Evolutionary conservation across 1,140 invertebrate genomes (phyloP), one percentile per base, ranked within the genome.

Genomic region (Adelges cooleyi): DNA sequence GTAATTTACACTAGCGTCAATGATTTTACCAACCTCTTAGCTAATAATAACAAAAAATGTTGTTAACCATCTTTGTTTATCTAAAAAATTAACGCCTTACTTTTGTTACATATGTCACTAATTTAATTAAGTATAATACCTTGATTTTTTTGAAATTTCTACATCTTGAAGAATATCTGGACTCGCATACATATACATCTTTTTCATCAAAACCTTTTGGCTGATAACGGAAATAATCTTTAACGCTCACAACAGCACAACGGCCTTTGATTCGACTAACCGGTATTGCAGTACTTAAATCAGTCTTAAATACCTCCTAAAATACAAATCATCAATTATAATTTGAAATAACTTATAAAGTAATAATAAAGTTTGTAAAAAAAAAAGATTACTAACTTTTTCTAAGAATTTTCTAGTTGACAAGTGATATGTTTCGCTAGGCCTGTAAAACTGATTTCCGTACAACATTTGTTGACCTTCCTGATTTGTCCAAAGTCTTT

Each of bases 181-280:
- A 95, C 77, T 99, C 95, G 74, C 95, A 98, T 0, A 98, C 93
- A 73, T 90, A 99, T 0, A 98, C 87, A 77, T 99, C 95, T 73
- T 94, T 93, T 66, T 95, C 92, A 1, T 84, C 80, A 73, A 93
- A 90, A 15, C 82, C 86, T 78, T 92, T 87, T 1, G 94, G 92
- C 68, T 82, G 83, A 72, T 84, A 84, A 71, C 91, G 89, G 72
- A 97, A 92, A 76, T 96, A 99, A 72, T 98, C 94, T 71, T 92
- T 93, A 1, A 96, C 89, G 73, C 86, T 90, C 80, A 98, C 84
- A 15, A 99, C 92, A 74, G 86, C 92, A 74, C 95, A 98, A 68
- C 87, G 84, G 3, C 93, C 93, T n/a, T 86, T 78, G 20, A 99
- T 85, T 73, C 94, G 88, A 67, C 86, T 86, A 69, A 98, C 77